A percentile compares a stretch with the other conserved stretches of the same genome.
Evolutionary conservation across 2,113 vertebrate species (phyloP).

Genomic region (Pelmatolapia mariae): DNA sequence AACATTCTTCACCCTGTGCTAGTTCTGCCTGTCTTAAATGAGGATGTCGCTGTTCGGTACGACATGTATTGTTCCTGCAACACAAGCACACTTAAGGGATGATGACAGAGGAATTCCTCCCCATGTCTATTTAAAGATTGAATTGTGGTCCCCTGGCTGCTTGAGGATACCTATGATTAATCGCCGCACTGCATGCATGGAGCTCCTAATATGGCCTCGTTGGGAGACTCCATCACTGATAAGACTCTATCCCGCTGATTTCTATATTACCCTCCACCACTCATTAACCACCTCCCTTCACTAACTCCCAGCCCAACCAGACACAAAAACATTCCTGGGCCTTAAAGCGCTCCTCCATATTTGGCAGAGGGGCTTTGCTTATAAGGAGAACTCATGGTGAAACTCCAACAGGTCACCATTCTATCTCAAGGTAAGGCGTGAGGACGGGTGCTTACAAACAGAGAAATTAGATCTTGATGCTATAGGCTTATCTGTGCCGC

Average conservation of each 20-base stretch:
- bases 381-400: slow-evolving; percentile 61
- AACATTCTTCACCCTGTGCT: background rate
- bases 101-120: slow-evolving; percentile 40
- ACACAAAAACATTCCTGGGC: slow-evolving; percentile 66
- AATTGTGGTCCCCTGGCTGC: slow-evolving; percentile 25
- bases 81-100: slow-evolving; percentile 8
- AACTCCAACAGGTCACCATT: slow-evolving; percentile 52
- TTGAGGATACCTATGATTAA: slow-evolving; percentile 62
- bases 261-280: slow-evolving; percentile 53
- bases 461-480: background rate
- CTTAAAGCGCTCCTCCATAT: slow-evolving; percentile 62
- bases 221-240: slow-evolving; percentile 48
- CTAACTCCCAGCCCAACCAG: slow-evolving; percentile 27
- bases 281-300: slow-evolving; percentile 49
- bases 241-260: slow-evolving; percentile 54
- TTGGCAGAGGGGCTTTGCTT: slow-evolving; percentile 65
- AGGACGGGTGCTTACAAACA: background rate
- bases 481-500: background rate
- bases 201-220: slow-evolving; percentile 60
- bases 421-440: slow-evolving; percentile 64
- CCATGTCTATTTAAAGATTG: slow-evolving; percentile 54
- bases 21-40: background rate
- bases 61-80: background rate
- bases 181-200: background rate
- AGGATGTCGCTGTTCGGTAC: background rate